Base-by-base conservation (phyloP, 2,797 vertebrate genomes). In the Distichodus sexfasciatus region DNA sequence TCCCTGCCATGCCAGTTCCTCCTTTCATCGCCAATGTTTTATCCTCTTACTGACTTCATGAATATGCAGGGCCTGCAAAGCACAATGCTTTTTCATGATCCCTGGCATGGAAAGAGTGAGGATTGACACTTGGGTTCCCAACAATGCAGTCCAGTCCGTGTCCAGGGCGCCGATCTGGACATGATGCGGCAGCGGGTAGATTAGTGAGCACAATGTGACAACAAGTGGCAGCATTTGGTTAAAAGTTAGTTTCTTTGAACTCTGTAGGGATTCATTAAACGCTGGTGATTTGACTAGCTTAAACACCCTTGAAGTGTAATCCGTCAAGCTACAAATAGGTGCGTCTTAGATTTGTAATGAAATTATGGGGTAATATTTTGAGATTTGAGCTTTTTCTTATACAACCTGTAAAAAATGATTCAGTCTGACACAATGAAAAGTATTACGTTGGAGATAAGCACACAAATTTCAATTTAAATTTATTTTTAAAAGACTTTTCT, bases 11-110 rank as follows among this genome's bases (percentile, higher is more conserved):
- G 76, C 38, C 75, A 70, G 58, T 69, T 62, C 64, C 65, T 74
- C 79, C 65, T 66, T 73, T 64, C 43, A 50, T 67, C 55, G 61
- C 64, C 70, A 72, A 31, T 15, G 48, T 38, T 75, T 72, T 71
- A 69, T 46, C 46, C 70, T 67, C 57, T 55, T 14, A 47, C 51
- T 40, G 35, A 14, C 15, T 81, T 84, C 76, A 82, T 84, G 75
- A 79, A 82, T 84, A 84, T 82, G 81, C 74, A 80, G 61, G 50
- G 71, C 24, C 53, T 75, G 67, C 69, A 67, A 33, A 71, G 46
- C 59, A 79, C 65, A 81, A 71, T 60, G 38, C 72, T 68, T 71
- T 55, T 62, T 72, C 64, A 74, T 77, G 59, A 79, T 72, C 60
- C 73, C 48, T 76, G 62, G 61, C 46, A 60, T 57, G 53, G 60